Evolutionary conservation across 1,140 invertebrate species (phyloP), one percentile per base, ranked within the genome.

Genomic region (Fopius arisanus): DNA sequence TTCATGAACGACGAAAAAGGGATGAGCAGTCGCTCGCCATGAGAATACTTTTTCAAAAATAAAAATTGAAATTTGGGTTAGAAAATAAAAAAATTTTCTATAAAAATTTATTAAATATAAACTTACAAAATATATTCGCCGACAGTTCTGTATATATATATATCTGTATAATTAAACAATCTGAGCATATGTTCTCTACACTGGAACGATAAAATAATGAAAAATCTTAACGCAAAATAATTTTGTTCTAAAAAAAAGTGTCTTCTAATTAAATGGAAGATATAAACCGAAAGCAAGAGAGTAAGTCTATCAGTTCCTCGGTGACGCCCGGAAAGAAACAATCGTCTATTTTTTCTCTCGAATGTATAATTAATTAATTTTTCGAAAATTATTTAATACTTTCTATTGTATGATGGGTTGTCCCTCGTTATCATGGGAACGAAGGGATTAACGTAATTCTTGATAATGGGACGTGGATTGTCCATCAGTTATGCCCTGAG

Each of bases 401-500:
- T 48, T 48, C n/a, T 4, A 14, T 48, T 14, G 5, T 48, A 19
- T 48, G 10, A 12, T 3, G 7, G 7, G 7, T 12, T 37, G 33
- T 7, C 1, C 33, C 33, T 37, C n/a, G n/a, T n/a, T n/a, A n/a
- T n/a, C n/a, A n/a, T n/a, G 9, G 33, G 9, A 5, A 5, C 7
- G 9, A 37, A 37, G 33, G 43, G 3, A 2, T 16, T 48, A 83
- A 31, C 75, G 77, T 40, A 84, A 70, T 75, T 84, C 82, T 73
- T 84, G 84, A 74, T 86, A 86, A 14, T 83, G 67, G 14, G 76
- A 29, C 0, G 78, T 77, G 29, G 81, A 77, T 59, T 83, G 82
- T 48, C 84, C 83, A 74, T 92, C 91, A 10, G 89, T 90, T 51
- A 93, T 89, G 40, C 92, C 92, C 78, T 93, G 89, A 76, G 91